Conservation (phyloP, 2,113 vertebrate genomes). For the Meles meles region DNA sequence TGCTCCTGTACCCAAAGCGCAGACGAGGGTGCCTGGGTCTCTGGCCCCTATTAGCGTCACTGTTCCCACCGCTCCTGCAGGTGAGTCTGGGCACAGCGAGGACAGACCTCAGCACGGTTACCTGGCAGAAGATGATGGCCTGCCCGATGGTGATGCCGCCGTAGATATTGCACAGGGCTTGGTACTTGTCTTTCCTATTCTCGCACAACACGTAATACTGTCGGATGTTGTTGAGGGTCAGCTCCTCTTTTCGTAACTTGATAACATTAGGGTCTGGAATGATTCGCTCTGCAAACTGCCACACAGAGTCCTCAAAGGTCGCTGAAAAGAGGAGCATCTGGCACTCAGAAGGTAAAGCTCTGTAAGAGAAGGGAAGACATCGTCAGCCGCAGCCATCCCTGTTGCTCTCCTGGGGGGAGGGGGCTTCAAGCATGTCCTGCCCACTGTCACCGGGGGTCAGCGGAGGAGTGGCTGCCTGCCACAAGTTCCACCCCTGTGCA, state of each 20-base stretch:
- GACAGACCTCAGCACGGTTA: background rate
- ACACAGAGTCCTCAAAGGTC: slow-evolving; percentile 81
- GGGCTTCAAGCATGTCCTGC: background rate
- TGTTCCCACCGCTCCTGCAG: accelerated
- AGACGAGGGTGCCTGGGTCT: background rate
- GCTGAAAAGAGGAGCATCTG: slow-evolving; percentile 86
- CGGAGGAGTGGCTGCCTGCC: accelerated
- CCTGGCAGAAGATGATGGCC: slow-evolving; percentile 88
- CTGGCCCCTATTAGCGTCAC: background rate
- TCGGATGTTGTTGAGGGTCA: slow-evolving; percentile 82
- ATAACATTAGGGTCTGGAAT: slow-evolving; percentile 82
- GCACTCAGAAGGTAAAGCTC: slow-evolving; percentile 77
- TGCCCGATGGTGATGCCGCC: slow-evolving; percentile 83
- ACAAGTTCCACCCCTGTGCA: background rate
- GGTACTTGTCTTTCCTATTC: slow-evolving; percentile 74
- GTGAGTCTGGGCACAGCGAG: accelerated
- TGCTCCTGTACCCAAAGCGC: background rate
- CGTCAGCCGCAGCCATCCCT: background rate
- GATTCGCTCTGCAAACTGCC: slow-evolving; percentile 78
- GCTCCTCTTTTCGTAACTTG: slow-evolving; percentile 82
- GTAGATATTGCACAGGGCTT: slow-evolving; percentile 82
- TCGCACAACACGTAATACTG: slow-evolving; percentile 83
- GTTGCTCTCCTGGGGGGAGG: background rate
- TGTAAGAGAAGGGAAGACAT: background rate
- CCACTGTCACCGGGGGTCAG: background rate